These are phyloP conservation scores for Herminia tarsipennalis DNA, from an alignment of 2,888 invertebrate species.

Conservation along the genomic window DNA sequence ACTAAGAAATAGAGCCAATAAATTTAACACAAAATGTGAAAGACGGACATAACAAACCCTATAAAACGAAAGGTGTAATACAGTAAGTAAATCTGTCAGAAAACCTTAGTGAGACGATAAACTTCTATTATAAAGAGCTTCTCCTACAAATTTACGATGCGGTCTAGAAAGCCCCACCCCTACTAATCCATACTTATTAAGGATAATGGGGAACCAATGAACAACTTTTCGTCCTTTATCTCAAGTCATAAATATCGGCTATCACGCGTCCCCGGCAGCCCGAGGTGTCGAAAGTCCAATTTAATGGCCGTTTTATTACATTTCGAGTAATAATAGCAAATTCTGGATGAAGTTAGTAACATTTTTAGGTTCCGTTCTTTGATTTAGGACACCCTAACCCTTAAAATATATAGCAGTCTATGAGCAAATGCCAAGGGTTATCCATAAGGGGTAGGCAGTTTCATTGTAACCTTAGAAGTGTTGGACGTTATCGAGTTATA, in stretches of 20 bases:
- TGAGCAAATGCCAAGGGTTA: too few relatives aligned
- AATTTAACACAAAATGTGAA: not conserved
- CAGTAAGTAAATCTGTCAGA: constrained; percentile 26
- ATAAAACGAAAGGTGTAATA: constrained; percentile 13
- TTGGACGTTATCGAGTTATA: too few relatives aligned
- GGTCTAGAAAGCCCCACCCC: constrained; percentile 67
- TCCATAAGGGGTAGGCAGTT: too few relatives aligned
- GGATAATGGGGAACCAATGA: constrained; percentile 82
- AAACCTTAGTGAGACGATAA: constrained; percentile 61
- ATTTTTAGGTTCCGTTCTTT: constrained; percentile 3
- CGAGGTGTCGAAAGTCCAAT: constrained; percentile 71
- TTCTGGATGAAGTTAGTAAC: constrained; percentile 20
- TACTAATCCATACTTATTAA: constrained; percentile 83
- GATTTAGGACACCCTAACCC: not conserved
- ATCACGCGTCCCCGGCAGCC: constrained; percentile 63
- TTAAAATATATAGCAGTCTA: too few relatives aligned
- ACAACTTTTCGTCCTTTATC: constrained; percentile 81
- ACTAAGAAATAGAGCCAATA: not conserved
- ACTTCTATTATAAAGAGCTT: constrained; percentile 74
- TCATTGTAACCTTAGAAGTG: too few relatives aligned
- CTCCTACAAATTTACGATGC: constrained; percentile 73
- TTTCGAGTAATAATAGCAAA: constrained; percentile 49
- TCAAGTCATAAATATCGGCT: constrained; percentile 70
- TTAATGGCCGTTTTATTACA: constrained; percentile 69
- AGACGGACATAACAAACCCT: not conserved